A percentile compares a stretch with the other conserved stretches of the same genome.
Evolutionary conservation across 2,888 invertebrate genomes (phyloP).

Genomic region (Sipha maydis): DNA sequence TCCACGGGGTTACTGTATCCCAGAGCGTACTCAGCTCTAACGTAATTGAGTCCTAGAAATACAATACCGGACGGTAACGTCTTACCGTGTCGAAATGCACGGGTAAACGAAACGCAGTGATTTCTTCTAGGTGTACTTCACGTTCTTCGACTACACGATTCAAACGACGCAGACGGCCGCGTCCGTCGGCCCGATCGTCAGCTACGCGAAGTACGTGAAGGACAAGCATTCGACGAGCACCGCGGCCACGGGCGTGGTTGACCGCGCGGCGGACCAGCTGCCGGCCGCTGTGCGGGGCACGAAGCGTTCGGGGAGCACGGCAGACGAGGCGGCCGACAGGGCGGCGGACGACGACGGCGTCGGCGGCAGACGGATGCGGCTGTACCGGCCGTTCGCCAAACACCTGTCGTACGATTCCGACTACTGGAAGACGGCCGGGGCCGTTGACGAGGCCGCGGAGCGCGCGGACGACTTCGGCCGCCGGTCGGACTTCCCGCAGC

Average conservation of each 20-base stretch:
- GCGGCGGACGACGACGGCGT: not conserved
- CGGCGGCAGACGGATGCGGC: not conserved
- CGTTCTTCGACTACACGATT: constrained; percentile 35
- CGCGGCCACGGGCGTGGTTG: not conserved
- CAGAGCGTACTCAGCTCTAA: too few relatives aligned
- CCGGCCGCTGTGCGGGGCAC: not conserved
- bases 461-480: constrained; percentile 18
- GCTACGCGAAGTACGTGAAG: constrained; percentile 49
- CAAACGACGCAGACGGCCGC: not conserved
- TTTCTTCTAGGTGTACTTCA: constrained; percentile 37
- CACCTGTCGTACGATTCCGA: not conserved
- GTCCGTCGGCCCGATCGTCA: constrained; percentile 25
- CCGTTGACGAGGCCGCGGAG: not conserved
- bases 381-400: not conserved
- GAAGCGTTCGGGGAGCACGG: not conserved
- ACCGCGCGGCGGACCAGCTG: not conserved
- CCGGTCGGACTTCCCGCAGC: constrained; percentile 49
- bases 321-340: not conserved
- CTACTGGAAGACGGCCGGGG: not conserved
- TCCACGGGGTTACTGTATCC: too few relatives aligned
- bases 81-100: too few relatives aligned
- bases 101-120: too few relatives aligned
- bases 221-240: not conserved
- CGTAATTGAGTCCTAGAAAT: too few relatives aligned
- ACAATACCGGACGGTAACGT: too few relatives aligned